Conservation (phyloP, 1,140 invertebrate genomes). For the Scaptomyza graminum region DNA sequence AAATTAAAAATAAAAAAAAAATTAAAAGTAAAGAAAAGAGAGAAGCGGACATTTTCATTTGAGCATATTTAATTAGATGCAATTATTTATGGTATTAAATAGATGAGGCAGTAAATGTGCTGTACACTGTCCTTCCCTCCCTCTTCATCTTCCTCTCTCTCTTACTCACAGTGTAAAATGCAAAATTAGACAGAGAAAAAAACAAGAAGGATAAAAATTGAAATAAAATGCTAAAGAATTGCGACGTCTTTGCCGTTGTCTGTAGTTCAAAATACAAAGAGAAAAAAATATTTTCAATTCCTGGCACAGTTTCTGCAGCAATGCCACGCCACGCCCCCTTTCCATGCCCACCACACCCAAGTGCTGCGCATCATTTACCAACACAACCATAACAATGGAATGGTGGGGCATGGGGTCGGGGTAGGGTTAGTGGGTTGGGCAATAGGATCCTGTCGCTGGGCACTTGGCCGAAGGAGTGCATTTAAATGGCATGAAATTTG, state of each 20-base stretch:
- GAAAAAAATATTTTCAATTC: slow-evolving; percentile 60
- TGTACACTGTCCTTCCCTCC: slow-evolving; percentile 59
- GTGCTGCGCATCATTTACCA: slow-evolving; percentile 65
- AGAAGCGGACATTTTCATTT: slow-evolving; percentile 83
- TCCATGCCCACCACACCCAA: slow-evolving; percentile 17
- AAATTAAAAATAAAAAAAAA: slow-evolving; percentile 33
- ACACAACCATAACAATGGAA: slow-evolving; percentile 68
- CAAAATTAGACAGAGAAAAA: slow-evolving; percentile 60
- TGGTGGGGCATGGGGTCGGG: no score
- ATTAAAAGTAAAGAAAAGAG: slow-evolving; percentile 45
- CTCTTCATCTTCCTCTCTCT: slow-evolving; percentile 21
- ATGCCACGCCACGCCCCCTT: slow-evolving; percentile 52
- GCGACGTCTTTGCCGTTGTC: slow-evolving; percentile 59
- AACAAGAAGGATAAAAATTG: slow-evolving; percentile 71
- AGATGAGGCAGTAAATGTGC: slow-evolving; percentile 84
- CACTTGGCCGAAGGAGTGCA: slow-evolving; percentile 75
- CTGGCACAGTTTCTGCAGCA: slow-evolving; percentile 74
- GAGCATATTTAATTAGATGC: slow-evolving; percentile 84
- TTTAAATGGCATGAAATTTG: slow-evolving; percentile 82
- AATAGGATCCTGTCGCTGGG: slow-evolving; percentile 29
- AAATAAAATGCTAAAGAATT: slow-evolving; percentile 84
- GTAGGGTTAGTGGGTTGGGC: background rate
- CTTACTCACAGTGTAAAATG: slow-evolving; percentile 39
- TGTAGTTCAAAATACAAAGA: slow-evolving; percentile 40
- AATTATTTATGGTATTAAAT: slow-evolving; percentile 84